A percentile compares a stretch with the other conserved stretches of the same genome.
Evolutionary conservation across 2,888 invertebrate species (phyloP).

Genomic region (Drosophila imparisetae): DNA sequence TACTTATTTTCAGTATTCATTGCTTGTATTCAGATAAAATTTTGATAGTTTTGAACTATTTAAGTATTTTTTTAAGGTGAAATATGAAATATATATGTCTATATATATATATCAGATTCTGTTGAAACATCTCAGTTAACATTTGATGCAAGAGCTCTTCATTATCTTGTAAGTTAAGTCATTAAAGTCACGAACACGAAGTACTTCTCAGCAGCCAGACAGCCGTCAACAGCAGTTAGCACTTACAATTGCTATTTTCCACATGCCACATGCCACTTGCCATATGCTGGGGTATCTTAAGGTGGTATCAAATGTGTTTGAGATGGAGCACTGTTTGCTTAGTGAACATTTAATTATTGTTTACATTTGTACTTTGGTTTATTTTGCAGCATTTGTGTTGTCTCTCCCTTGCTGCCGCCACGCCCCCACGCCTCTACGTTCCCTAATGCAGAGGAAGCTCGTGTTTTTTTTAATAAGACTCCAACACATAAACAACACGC

Average conservation of each 20-base stretch:
- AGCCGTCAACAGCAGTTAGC: conserved; percentile 19
- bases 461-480: conserved; percentile 63
- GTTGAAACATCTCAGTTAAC: not conserved
- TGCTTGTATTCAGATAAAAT: not conserved
- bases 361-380: conserved; percentile 76
- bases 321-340: conserved; percentile 59
- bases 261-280: conserved; percentile 9
- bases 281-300: conserved; percentile 1
- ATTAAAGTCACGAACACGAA: conserved; percentile 15
- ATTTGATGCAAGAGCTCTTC: conserved; percentile 5
- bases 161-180: conserved; percentile 14
- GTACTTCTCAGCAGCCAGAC: not conserved
- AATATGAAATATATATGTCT: not conserved
- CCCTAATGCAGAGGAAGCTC: conserved; percentile 15
- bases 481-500: conserved; percentile 44
- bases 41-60: too few relatives aligned
- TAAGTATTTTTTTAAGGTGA: not conserved
- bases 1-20: not conserved
- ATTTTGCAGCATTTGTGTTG: conserved; percentile 51
- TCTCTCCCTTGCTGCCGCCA: not conserved
- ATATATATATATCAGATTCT: not conserved
- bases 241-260: conserved; percentile 20
- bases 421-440: not conserved
- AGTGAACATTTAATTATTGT: conserved; percentile 79
- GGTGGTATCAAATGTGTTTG: conserved; percentile 6